These are phyloP conservation scores for Chironomus striatipennis DNA, from an alignment of 1,140 invertebrate genomes.

Conservation along the genomic window DNA sequence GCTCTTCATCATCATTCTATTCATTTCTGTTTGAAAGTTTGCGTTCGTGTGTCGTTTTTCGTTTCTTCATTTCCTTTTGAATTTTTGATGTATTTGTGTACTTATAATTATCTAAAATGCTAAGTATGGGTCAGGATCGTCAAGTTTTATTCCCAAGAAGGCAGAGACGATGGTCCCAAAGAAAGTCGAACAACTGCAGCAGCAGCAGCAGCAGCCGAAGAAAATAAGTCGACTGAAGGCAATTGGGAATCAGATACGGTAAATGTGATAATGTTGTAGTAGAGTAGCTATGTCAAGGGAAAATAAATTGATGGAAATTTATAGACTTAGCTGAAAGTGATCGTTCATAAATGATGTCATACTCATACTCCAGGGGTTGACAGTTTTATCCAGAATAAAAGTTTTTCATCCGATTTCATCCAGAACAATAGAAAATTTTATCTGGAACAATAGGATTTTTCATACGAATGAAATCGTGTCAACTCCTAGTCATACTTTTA, in stretches of 20 bases:
- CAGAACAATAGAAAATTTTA: too few species aligned
- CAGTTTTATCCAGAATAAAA: too few species aligned
- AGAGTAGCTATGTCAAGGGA: too few species aligned
- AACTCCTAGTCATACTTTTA: too few species aligned
- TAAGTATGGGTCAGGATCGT: conserved; percentile 32
- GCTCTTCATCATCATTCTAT: not conserved
- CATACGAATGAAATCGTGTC: too few species aligned
- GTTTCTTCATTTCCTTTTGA: conserved; percentile 20
- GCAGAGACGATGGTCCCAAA: conserved; percentile 38
- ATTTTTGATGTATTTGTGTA: conserved; percentile 27
- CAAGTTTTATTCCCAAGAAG: conserved; percentile 44
- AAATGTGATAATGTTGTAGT: conserved; percentile 25
- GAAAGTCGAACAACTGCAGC: conserved; percentile 41
- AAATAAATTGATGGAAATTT: too few species aligned
- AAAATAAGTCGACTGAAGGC: conserved; percentile 55
- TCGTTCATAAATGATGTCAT: too few species aligned
- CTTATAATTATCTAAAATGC: conserved; percentile 31
- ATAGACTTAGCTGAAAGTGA: too few species aligned
- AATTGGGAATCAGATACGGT: conserved; percentile 63
- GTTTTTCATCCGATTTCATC: too few species aligned
- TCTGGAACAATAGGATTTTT: too few species aligned
- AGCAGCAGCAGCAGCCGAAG: conserved; percentile 42
- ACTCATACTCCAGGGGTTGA: too few species aligned
- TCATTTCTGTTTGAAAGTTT: not conserved
- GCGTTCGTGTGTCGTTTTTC: conserved; percentile 11